Evolutionary conservation across 2,888 invertebrate species (phyloP), one percentile per base, ranked within the genome.

Genomic region (Mesopsocus fuscifrons): DNA sequence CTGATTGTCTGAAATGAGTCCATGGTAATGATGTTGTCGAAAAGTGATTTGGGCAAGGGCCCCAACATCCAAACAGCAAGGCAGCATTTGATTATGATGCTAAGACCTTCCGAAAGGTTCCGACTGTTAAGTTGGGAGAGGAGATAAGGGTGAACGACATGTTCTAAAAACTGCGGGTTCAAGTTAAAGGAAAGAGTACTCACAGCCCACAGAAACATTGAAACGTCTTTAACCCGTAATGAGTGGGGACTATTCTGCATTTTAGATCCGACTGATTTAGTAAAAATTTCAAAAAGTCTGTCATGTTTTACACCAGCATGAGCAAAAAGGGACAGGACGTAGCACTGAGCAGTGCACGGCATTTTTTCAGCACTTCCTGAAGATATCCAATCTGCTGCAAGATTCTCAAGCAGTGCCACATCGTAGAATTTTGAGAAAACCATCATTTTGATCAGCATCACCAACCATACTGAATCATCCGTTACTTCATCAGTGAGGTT

Each of bases 141-240:
- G 6, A 26, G 11, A 26, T 26, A 26, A 9, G 26, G 26, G 6
- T 9, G 8, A 9, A 26, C 11, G 6, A 26, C 26, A 26, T 26
- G 8, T 9, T 26, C 26, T 26, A 26, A 9, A 26, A 26, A 26
- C 11, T 26, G 6, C 8, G 38, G 16, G 9, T 44, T 22, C 2
- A 52, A 44, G 35, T 51, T 52, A 44, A 57, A 57, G 44, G 59
- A 55, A 16, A 62, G 53, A 44, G 50, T 56, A 49, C 60, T 58
- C 21, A 59, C 47, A 33, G 57, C 52, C 64, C 65, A 65, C 11
- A 66, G 51, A 43, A 65, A 57, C 41, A 59, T 54, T 41, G 59
- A 57, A n/a, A 66, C 53, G 52, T 67, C 66, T 52, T 66, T 65
- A 3, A 51, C 48, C 50, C 1, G 54, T 53, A n/a, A 54, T 48